Base-by-base conservation (phyloP, 2,888 invertebrate genomes). In the Nomada ferruginata region DNA sequence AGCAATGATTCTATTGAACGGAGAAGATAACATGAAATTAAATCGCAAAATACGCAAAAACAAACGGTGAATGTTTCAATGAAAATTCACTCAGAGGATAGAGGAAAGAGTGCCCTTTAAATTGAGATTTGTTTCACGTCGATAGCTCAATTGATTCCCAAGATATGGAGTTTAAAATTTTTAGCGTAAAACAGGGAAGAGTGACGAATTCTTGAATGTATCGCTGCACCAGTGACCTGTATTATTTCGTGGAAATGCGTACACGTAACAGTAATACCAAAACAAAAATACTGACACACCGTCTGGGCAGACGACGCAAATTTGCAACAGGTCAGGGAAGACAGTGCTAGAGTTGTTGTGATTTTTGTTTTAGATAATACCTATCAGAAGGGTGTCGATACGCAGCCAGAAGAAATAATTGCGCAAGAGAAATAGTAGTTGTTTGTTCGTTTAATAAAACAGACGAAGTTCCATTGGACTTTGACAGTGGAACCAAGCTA, bases 111-210 rank as follows among this genome's bases (percentile, higher is more conserved):
- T 47, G 5, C 13, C 1, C 2, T 61, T 55, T 15, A 47, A 26
- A 13, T 63, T 5, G 9, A 29, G 2, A 4, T 70, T 55, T 29
- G 13, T 18, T 55, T 61, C 18, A 1, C 4, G 5, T 9, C 36
- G 44, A 63, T 63, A 42, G 20, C 26, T 74, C 11, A 26, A 52
- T 9, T 4, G 11, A 59, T 66, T 60, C 13, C n/a, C 18, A 10
- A 74, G 66, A 66, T 74, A 68, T 13, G 10, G 3, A 1, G 0
- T 5, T 60, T 74, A 5, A 15, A 59, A 74, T 13, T 26, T 5
- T 29, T 1, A 59, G 13, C 11, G 13, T 23, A 18, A 44, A 29
- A 20, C 20, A 0, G 36, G 15, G n/a, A 0, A 18, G 7, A 7
- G 7, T 36, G n/a, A 5, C 13, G 11, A 55, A 65, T 64, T 20